Base-by-base conservation (phyloP, 2,797 vertebrate species). In the Menidia menidia region DNA sequence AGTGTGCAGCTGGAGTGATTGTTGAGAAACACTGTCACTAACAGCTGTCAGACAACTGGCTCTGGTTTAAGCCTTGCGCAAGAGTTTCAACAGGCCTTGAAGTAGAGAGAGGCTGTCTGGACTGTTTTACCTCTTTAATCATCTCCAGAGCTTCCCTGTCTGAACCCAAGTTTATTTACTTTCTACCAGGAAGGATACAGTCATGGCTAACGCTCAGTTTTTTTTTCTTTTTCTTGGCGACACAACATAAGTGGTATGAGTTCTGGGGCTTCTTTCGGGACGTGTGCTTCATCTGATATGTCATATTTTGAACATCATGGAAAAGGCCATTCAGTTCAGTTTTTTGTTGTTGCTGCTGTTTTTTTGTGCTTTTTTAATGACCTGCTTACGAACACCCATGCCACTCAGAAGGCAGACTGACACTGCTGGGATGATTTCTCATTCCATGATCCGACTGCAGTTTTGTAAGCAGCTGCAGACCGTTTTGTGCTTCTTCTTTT, bases 381-480 rank as follows among this genome's bases (percentile, higher is more conserved):
- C 43, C 25, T 50, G 41, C 3, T 18, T 41, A 6, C 16, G 12
- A 31, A 16, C 54, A 54, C 53, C n/a, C 19, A 39, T 15, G 25
- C 15, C 68, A 64, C 50, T 39, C 35, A 39, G 35, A 39, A 5
- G 35, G 55, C 8, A 25, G 25, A 25, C 53, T 11, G 66, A 39
- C 35, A 39, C 35, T 31, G 54, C 43, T 41, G 42, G n/a, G 50
- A 60, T 55, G 45, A 59, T 59, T 62, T 68, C 16, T 50, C 16
- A 54, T 80, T 72, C 73, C 35, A 15, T 32, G 12, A 45, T 68
- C 50, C 56, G 45, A 50, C 1, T 16, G 62, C 30, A 33, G 60
- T 73, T 76, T 69, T 31, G 13, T 53, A 62, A 32, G 71, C 64
- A 73, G 77, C 76, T 65, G 58, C 52, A 42, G 14, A 69, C n/a